These are phyloP conservation scores for Ectobius pallidus DNA, from an alignment of 2,888 invertebrate genomes.

Conservation along the genomic window DNA sequence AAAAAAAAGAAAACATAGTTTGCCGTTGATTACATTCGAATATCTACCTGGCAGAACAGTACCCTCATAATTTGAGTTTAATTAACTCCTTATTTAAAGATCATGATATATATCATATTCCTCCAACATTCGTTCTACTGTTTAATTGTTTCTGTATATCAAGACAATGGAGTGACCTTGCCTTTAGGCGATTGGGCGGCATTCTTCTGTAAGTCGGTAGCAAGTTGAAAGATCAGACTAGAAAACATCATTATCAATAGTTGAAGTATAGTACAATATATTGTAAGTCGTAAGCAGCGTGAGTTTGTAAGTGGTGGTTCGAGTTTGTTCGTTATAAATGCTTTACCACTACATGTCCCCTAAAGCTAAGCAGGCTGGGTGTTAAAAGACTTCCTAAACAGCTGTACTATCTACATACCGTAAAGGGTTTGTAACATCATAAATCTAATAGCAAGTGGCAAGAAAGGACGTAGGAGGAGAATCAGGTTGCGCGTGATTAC, in stretches of 20 bases:
- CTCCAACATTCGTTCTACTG: too few species aligned
- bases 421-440: background rate
- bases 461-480: too few species aligned
- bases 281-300: background rate
- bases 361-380: background rate
- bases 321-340: background rate
- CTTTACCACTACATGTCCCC: background rate
- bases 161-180: background rate
- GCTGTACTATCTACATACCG: background rate
- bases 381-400: background rate
- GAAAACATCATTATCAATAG: background rate
- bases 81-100: too few species aligned
- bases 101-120: too few species aligned
- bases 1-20: too few species aligned
- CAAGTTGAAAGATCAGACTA: background rate
- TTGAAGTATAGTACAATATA: background rate
- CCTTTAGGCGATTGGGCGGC: background rate
- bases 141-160: background rate
- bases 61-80: too few species aligned
- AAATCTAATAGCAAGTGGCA: slow-evolving; percentile 6
- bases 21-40: too few species aligned
- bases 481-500: too few species aligned
- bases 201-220: background rate
- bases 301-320: background rate
- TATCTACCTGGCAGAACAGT: too few species aligned